Base-by-base conservation (phyloP, 2,113 vertebrate genomes). In the Cisticola juncidis region DNA sequence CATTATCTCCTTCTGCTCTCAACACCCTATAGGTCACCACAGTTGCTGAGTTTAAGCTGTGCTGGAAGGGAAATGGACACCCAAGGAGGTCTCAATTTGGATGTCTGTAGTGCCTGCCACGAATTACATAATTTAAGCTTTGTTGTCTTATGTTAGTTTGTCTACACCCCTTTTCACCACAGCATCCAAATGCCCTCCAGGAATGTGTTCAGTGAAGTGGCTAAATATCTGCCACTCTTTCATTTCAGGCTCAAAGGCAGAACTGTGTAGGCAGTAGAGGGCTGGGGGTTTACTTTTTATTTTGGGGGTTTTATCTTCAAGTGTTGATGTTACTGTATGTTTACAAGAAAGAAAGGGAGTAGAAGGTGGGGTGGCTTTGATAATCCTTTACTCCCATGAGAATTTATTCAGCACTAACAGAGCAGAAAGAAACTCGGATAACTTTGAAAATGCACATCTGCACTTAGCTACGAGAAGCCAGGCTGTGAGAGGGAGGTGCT, bases 131-230 rank as follows among this genome's bases (percentile, higher is more conserved):
- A 48, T 60, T 94, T 54, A 90, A 85, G 47, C 35, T 86, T 16
- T 64, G 66, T 71, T 91, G 54, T 1, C 65, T 90, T 81, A 33
- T 6, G 1, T n/a, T 90, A 58, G 64, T 83, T 92, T 90, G 44
- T 64, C 51, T 90, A 90, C 88, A 71, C 65, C 47, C 40, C 47
- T 88, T 83, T 90, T 88, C 53, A 88, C 44, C 31, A 40, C 26
- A 70, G 62, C 56, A 95, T 88, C 87, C 81, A 96, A 92, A 92
- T 88, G 74, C 92, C 94, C 93, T 93, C 86, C 68, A 96, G 90
- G 47, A 92, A 45, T 26, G 29, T 13, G 11, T 81, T 87, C 80
- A 86, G 62, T 88, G 85, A 71, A 88, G 90, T 92, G 92, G 92
- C 72, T 93, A 64, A 40, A 14, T 68, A 88, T 20, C 79, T 88